Conservation (phyloP, 2,888 invertebrate species). For the Stictocephala bisonia region DNA sequence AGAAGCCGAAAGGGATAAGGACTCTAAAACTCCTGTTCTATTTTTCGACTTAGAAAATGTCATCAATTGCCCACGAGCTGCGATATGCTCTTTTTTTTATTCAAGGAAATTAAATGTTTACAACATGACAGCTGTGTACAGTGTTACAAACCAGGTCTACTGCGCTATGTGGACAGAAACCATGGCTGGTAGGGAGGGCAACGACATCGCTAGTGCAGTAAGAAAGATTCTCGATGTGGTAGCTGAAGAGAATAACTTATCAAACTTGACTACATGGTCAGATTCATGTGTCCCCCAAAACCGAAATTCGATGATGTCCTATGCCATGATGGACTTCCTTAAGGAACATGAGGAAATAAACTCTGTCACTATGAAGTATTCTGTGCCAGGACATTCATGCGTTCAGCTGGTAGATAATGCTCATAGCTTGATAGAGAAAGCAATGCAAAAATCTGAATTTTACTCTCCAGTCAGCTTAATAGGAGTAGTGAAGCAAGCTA, state of each 20-base stretch:
- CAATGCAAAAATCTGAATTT: constrained; percentile 40
- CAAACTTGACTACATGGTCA: constrained; percentile 10
- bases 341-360: constrained; percentile 16
- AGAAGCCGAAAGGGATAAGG: constrained; percentile 29
- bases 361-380: constrained; percentile 18
- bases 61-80: constrained; percentile 22
- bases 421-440: constrained; percentile 30
- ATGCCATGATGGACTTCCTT: constrained; percentile 19
- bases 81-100: constrained; percentile 24
- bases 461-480: constrained; percentile 38
- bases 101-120: constrained; percentile 3
- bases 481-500: constrained; percentile 27
- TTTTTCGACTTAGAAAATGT: constrained; percentile 29
- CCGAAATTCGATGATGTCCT: constrained; percentile 7
- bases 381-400: constrained; percentile 28
- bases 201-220: constrained; percentile 16
- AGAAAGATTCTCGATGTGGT: constrained; percentile 9
- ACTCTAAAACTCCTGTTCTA: constrained; percentile 14
- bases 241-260: constrained; percentile 19
- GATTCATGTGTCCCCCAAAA: constrained; percentile 20
- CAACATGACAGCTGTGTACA: constrained; percentile 12
- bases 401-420: constrained; percentile 35
- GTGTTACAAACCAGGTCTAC: constrained; percentile 21
- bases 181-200: constrained; percentile 14
- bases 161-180: constrained; percentile 24